Evolutionary conservation across 2,888 invertebrate genomes (phyloP).

Genomic region (Papilio demoleus): DNA sequence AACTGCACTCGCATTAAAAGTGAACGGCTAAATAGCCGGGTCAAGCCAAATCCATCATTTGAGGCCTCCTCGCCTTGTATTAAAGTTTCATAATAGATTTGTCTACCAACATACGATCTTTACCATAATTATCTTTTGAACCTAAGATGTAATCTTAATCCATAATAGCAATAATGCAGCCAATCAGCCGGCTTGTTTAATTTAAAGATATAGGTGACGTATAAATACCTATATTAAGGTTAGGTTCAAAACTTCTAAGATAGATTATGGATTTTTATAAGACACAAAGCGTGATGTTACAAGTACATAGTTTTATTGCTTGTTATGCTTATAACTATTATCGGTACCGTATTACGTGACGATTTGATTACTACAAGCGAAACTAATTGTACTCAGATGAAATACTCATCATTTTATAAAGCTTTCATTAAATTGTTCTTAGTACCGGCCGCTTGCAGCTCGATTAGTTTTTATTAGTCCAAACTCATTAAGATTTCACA

Average conservation of each 20-base stretch:
- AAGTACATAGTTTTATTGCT: neutral
- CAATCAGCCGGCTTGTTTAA: no score
- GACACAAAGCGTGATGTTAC: no score
- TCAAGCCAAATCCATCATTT: slow-evolving; percentile 43
- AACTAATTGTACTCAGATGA: slow-evolving; percentile 14
- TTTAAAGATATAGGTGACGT: no score
- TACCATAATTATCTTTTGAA: slow-evolving; percentile 10
- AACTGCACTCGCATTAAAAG: slow-evolving; percentile 45
- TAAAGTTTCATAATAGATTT: slow-evolving; percentile 41
- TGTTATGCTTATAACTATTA: neutral
- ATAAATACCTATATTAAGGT: no score
- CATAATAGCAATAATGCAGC: neutral
- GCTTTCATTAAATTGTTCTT: neutral
- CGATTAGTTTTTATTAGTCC: slow-evolving; percentile 8
- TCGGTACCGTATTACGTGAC: slow-evolving; percentile 9
- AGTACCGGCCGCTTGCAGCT: neutral
- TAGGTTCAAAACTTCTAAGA: no score
- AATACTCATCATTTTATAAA: slow-evolving; percentile 2
- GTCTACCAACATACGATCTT: slow-evolving; percentile 14
- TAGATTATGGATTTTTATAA: no score
- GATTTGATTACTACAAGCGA: slow-evolving; percentile 5
- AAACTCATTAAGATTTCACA: neutral
- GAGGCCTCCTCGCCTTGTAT: slow-evolving; percentile 47
- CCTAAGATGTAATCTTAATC: neutral
- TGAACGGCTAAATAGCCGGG: slow-evolving; percentile 46